Evolutionary conservation across 2,888 invertebrate genomes (phyloP).

Genomic region (Meiosimyza decipiens): DNA sequence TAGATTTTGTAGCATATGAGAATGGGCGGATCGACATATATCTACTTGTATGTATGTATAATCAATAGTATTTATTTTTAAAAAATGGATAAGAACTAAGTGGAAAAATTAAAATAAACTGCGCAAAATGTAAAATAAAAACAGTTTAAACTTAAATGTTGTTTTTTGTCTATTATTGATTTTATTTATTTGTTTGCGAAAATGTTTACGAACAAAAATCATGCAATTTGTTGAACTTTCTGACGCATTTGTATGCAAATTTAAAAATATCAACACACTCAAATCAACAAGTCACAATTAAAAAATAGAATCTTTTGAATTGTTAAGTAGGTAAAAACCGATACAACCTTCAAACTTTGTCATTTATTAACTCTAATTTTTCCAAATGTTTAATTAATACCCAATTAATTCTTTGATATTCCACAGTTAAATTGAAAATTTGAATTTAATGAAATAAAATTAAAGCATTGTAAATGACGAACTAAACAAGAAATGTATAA

Average conservation of each 20-base stretch:
- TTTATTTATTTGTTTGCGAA: no score
- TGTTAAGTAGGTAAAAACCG: no score
- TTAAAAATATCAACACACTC: no score
- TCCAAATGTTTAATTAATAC: background rate
- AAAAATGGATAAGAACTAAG: background rate
- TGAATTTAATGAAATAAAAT: slow-evolving; percentile 4
- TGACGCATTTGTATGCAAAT: no score
- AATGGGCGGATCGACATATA: slow-evolving; percentile 1
- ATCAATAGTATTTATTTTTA: background rate
- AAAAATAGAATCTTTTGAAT: no score
- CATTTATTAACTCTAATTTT: background rate
- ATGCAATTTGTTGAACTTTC: no score
- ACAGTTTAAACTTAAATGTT: no score
- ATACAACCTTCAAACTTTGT: no score
- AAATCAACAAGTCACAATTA: no score
- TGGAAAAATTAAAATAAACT: slow-evolving; percentile 1
- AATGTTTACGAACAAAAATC: no score
- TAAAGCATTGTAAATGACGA: background rate
- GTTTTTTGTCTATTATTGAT: no score
- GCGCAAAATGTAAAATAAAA: slow-evolving; percentile 1
- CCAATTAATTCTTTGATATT: background rate
- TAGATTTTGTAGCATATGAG: slow-evolving; percentile 9
- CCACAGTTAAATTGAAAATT: background rate
- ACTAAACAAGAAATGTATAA: slow-evolving; percentile 10
- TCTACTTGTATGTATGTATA: slow-evolving; percentile 5